Base-by-base conservation (phyloP, 1,140 invertebrate species). In the Delia radicum region DNA sequence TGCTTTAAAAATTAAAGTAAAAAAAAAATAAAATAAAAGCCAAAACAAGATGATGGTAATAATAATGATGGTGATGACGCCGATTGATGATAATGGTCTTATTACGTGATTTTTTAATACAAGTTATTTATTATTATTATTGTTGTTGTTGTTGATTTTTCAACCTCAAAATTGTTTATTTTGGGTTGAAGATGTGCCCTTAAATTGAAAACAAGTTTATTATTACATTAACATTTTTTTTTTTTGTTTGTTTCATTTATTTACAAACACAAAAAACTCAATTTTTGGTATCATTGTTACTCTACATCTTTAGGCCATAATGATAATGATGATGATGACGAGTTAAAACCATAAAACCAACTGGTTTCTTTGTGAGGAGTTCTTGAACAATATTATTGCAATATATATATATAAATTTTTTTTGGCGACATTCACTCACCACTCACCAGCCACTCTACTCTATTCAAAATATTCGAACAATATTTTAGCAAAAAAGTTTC, bases 201-300 rank as follows among this genome's bases (percentile, higher is more conserved):
- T 69, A 69, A 69, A 69, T 37, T 31, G 65, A 18, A 55, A 69
- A 69, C 65, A 21, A 69, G 65, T 69, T 69, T 69, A 69, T 65
- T 12, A 33, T 33, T 33, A 26, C 65, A 69, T 69, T 33, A 42
- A 42, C 37, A 69, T 69, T 69, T 69, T 37, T 31, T 18, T 15
- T 18, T 21, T 10, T 2, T 33, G 7, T 42, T 13, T 42, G n/a
- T 42, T 42, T 42, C n/a, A 42, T 13, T 10, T 0, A 42, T 42
- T 10, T 15, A 42, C 37, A 42, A 42, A 33, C 7, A 42, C n/a
- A 42, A 42, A 42, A 5, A 42, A 15, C 3, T 3, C 37, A 10
- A 42, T 42, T 42, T 42, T 42, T 42, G 12, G 37, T 42, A 42
- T 42, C n/a, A 5, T 15, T 3, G 6, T 42, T 42, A 42, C 37